Conservation (phyloP, 2,797 vertebrate species). For the Syngnathus acus region DNA sequence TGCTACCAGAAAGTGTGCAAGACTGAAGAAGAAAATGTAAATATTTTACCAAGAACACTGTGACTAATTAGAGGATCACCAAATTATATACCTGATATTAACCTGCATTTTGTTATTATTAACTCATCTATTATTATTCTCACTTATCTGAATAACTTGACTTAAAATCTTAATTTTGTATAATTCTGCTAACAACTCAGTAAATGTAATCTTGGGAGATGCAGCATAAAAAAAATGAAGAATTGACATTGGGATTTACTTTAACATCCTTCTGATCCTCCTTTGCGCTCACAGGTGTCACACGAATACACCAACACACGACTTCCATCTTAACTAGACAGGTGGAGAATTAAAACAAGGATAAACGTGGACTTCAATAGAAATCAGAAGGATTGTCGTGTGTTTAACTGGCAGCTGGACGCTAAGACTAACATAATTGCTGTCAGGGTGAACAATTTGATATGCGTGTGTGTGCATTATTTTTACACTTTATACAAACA, state of each 20-base stretch:
- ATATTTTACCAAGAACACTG: not conserved
- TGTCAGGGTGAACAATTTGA: not conserved
- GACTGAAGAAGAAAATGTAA: not conserved
- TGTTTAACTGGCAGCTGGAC: not conserved
- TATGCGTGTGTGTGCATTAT: not conserved
- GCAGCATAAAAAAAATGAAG: not conserved
- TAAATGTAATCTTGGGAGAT: not conserved
- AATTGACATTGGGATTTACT: not conserved
- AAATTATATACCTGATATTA: no score
- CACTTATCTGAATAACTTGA: no score
- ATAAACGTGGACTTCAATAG: not conserved
- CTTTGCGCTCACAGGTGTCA: not conserved
- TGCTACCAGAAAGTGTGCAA: not conserved
- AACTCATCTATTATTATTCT: no score
- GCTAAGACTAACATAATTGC: conserved; percentile 2
- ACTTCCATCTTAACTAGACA: conserved; percentile 1
- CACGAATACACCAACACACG: not conserved
- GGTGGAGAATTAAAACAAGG: not conserved
- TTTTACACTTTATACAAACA: not conserved
- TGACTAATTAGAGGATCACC: no score
- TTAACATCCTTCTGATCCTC: not conserved
- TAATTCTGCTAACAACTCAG: not conserved
- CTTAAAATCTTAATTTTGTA: not conserved
- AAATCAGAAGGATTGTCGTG: not conserved
- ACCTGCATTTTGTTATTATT: not conserved